Evolutionary conservation across 2,113 vertebrate genomes (phyloP).

Genomic region (Pangasianodon gigas): DNA sequence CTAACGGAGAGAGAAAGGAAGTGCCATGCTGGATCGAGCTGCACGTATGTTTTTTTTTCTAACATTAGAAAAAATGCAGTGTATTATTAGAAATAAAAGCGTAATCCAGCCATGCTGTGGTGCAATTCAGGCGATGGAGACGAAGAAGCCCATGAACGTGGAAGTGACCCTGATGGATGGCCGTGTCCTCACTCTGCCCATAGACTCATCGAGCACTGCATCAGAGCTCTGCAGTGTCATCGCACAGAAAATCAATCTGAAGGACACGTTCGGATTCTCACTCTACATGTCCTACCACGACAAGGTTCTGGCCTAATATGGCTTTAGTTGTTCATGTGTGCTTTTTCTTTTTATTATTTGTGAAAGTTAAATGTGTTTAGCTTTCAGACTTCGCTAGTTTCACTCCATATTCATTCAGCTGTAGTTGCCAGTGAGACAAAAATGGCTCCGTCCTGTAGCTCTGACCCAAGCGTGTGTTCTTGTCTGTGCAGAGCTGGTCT

Average conservation of each 20-base stretch:
- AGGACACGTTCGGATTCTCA: constrained; percentile 87
- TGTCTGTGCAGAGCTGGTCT: constrained; percentile 82
- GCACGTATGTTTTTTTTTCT: constrained; percentile 73
- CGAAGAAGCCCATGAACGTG: constrained; percentile 75
- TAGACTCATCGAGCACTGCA: constrained; percentile 86
- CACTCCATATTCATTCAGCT: background rate
- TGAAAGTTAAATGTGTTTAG: background rate
- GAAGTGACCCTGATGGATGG: constrained; percentile 77
- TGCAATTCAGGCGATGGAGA: constrained; percentile 78
- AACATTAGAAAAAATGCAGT: no score
- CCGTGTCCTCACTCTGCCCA: constrained; percentile 69
- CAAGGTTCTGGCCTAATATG: constrained; percentile 73
- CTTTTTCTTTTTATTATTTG: background rate
- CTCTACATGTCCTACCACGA: constrained; percentile 86
- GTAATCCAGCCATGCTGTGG: background rate
- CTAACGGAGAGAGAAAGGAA: constrained; percentile 82
- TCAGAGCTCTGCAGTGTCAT: constrained; percentile 81
- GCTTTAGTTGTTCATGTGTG: background rate
- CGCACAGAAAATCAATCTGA: constrained; percentile 73
- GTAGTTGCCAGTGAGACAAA: background rate
- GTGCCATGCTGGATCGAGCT: constrained; percentile 87
- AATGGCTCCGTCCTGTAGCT: background rate
- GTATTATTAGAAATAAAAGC: background rate
- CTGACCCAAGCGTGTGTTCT: background rate
- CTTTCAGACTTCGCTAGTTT: background rate